Evolutionary conservation across 2,888 invertebrate species (phyloP), one percentile per base, ranked within the genome.

Genomic region (Drosophila melanocephala): DNA sequence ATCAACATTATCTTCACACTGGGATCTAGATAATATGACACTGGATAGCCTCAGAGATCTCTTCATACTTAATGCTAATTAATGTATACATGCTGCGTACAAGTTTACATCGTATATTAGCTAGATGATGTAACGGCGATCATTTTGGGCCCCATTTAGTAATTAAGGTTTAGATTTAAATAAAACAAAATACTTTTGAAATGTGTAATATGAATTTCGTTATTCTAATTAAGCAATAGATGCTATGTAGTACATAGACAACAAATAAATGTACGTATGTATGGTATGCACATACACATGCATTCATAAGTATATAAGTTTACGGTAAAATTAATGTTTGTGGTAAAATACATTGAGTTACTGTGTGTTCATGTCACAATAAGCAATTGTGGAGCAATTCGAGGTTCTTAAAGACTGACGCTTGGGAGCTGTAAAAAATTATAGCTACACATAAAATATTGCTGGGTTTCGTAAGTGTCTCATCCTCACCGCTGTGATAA

Each of bases 21-120:
- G 93, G 92, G 89, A 91, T 68, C 79, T 92, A 26, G 86, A 90
- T 12, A 90, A 91, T 56, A 83, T 93, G 83, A 83, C 92, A 6
- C 53, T 92, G 16, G 75, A 84, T 7, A 85, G 79, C 64, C 73
- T 92, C 26, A 83, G 75, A 39, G 72, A 84, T 62, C 81, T 92
- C 19, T 92, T 92, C 62, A 68, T 71, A 30, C 77, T 93, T 19
- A 72, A 73, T 26, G 63, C 55, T 3, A 63, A 57, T 0, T n/a
- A 30, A 19, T 7, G 16, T 22, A 47, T 26, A 37, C 12, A n/a
- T 0, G 5, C 30, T 32, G 9, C 6, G 3, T 14, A 9, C 1
- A 57, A 22, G n/a, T 26, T 44, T 39, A 10, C 9, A n/a, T n/a
- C 42, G 4, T n/a, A 10, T n/a, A 9, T 39, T 39, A n/a, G n/a